A percentile compares a stretch with the other conserved stretches of the same genome.
Evolutionary conservation across 2,113 vertebrate species (phyloP).

Genomic region (Scalopus aquaticus): DNA sequence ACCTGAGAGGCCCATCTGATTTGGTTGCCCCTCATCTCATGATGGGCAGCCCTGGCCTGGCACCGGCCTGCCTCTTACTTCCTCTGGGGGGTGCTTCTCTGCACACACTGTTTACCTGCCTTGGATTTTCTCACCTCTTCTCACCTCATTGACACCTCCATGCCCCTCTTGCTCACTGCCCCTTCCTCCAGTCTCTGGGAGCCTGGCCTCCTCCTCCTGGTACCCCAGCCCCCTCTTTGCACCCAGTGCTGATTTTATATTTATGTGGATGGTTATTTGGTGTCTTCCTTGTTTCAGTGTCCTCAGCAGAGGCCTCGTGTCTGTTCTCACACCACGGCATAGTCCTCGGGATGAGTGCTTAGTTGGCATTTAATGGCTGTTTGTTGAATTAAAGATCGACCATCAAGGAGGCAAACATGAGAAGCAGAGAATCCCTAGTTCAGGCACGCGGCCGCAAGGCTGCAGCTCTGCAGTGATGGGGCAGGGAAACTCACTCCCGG

Average conservation of each 20-base stretch:
- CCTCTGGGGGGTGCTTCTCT: background rate
- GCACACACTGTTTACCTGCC: background rate
- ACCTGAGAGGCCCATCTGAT: background rate
- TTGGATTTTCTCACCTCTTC: background rate
- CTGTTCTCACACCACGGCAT: background rate
- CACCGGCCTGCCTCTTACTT: background rate
- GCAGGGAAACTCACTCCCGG: too few relatives aligned
- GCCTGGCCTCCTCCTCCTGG: too few relatives aligned
- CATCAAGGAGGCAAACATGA: background rate
- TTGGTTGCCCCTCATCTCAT: accelerated
- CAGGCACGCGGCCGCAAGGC: too few relatives aligned
- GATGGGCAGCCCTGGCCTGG: background rate
- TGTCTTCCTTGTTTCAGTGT: background rate
- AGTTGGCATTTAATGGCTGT: too few relatives aligned
- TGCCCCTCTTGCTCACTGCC: background rate
- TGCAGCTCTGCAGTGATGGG: too few relatives aligned
- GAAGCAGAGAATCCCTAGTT: background rate
- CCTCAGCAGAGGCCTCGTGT: accelerated
- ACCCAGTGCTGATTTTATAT: background rate
- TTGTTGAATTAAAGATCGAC: background rate
- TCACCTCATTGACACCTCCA: accelerated
- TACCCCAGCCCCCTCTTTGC: background rate
- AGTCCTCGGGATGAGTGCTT: too few relatives aligned
- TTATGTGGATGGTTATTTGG: too few relatives aligned
- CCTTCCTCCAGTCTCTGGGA: background rate